Conservation (phyloP, 2,113 vertebrate genomes). For the Poecilia latipinna region DNA sequence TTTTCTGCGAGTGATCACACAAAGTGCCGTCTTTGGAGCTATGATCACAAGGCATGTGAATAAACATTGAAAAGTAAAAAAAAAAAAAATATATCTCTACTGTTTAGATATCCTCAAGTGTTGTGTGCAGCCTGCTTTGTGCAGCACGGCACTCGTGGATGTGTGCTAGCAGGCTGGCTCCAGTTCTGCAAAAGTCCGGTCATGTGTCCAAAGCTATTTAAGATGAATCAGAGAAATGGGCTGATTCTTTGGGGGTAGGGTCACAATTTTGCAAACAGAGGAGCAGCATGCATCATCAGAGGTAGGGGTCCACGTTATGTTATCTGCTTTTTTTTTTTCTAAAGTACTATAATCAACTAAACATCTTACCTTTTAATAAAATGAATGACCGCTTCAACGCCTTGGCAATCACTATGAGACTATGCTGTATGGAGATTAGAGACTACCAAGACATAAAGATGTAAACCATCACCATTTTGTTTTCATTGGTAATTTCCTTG, state of each 20-base stretch:
- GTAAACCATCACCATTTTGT: neutral
- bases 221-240: constrained; percentile 45
- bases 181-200: constrained; percentile 48
- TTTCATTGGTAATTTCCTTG: constrained; percentile 9
- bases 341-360: neutral
- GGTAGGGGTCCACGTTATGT: constrained; percentile 49
- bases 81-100: constrained; percentile 2
- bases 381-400: neutral
- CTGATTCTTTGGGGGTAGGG: constrained; percentile 62
- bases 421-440: neutral
- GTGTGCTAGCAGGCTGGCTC: constrained; percentile 37
- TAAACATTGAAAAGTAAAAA: constrained; percentile 11
- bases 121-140: constrained; percentile 23
- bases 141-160: constrained; percentile 11
- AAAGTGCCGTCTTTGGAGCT: constrained; percentile 28
- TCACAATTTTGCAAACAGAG: constrained; percentile 51
- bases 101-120: constrained; percentile 37
- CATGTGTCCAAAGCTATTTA: constrained; percentile 75
- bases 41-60: constrained; percentile 80
- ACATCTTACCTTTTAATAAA: neutral
- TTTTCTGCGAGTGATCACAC: constrained; percentile 9
- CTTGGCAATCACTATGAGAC: constrained; percentile 8
- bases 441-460: neutral
- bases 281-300: constrained; percentile 68
- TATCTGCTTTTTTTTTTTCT: neutral